Evolutionary conservation across 2,888 invertebrate genomes (phyloP).

Genomic region (Chydorus sphaericus): DNA sequence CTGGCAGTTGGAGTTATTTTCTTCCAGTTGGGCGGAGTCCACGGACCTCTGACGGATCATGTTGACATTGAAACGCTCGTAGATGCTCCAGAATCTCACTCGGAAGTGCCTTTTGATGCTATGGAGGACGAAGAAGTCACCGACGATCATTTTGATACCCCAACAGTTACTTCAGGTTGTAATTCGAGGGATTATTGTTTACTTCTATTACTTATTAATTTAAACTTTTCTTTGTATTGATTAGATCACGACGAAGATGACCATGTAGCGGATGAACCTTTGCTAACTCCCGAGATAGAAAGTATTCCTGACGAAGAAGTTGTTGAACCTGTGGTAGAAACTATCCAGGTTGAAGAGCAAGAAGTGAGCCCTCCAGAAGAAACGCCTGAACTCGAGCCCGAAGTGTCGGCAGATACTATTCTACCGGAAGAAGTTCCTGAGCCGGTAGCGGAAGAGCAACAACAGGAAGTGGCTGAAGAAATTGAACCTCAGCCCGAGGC

Average conservation of each 20-base stretch:
- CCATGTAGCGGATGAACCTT: constrained; percentile 38
- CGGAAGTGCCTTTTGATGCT: background rate
- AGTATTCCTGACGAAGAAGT: too few relatives aligned
- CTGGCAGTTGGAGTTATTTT: constrained; percentile 58
- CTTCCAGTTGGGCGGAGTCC: constrained; percentile 18
- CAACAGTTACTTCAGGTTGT: background rate
- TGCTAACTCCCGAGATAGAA: constrained; percentile 31
- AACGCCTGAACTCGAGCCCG: background rate
- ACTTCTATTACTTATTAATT: background rate
- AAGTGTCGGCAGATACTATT: too few relatives aligned
- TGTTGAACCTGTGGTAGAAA: too few relatives aligned
- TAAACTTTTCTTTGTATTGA: background rate
- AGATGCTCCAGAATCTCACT: background rate
- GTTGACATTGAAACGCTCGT: background rate
- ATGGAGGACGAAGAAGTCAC: background rate
- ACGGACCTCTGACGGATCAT: background rate
- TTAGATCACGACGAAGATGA: background rate
- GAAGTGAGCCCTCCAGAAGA: background rate
- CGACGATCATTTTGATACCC: background rate
- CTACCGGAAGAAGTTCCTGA: background rate
- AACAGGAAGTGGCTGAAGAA: background rate
- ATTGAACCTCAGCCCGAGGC: constrained; percentile 10
- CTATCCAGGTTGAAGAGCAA: background rate
- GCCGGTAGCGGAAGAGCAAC: background rate
- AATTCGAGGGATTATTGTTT: too few relatives aligned